Evolutionary conservation across 2,113 vertebrate species (phyloP).

Genomic region (Lepidiolamprologus cunningtoni): DNA sequence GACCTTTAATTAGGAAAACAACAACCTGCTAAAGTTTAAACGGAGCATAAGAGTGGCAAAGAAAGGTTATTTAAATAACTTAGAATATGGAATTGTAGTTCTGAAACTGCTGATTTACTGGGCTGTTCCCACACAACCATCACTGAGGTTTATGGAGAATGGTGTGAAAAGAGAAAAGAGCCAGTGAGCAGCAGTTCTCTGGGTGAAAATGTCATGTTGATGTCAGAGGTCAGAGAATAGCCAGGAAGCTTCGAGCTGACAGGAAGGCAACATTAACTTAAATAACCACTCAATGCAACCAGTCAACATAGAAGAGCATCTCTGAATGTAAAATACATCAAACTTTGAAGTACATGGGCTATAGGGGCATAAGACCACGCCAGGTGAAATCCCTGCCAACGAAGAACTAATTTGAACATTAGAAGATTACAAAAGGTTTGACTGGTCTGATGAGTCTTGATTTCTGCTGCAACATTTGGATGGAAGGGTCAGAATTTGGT

Average conservation of each 20-base stretch:
- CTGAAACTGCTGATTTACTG: not conserved
- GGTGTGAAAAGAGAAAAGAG: not conserved
- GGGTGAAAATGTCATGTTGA: not conserved
- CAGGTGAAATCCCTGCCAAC: not conserved
- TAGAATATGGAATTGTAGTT: rapidly evolving
- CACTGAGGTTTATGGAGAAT: not conserved
- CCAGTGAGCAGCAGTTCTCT: not conserved
- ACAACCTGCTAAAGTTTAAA: not conserved
- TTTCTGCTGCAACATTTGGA: not conserved
- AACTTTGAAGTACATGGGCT: not conserved
- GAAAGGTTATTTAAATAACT: not conserved
- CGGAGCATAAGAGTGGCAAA: not conserved
- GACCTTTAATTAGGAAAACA: not conserved
- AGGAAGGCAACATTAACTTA: not conserved
- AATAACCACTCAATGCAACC: not conserved
- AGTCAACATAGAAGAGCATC: not conserved
- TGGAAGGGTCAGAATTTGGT: not conserved
- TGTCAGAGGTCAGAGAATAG: not conserved
- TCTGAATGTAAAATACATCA: not conserved
- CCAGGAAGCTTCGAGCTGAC: not conserved
- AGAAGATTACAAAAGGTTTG: not conserved
- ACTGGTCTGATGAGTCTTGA: not conserved
- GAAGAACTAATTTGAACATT: not conserved
- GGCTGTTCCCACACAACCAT: not conserved
- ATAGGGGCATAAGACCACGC: not conserved